Base-by-base conservation (phyloP, 2,113 vertebrate species). In the Speoplatyrhinus poulsoni region DNA sequence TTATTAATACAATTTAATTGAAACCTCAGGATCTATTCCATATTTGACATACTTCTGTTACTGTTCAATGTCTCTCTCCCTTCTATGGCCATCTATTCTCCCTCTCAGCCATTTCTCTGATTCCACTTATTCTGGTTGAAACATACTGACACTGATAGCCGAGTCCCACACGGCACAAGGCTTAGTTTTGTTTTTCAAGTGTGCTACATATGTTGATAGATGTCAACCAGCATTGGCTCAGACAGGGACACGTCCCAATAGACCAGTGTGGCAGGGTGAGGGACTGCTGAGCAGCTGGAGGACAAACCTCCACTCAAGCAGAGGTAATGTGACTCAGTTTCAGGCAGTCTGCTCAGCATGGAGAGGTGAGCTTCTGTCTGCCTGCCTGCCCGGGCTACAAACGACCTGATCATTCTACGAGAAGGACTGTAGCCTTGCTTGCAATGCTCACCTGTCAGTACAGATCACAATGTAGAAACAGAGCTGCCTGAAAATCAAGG, bases 141-240 rank as follows among this genome's bases (percentile, higher is more conserved):
- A 41, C 55, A 47, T 73, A 86, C 79, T 88, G 79, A 67, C 80
- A 72, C 64, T 79, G 87, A 88, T 86, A 74, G 67, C 72, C 62
- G 53, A 70, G 54, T 76, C 86, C 84, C 82, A 70, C 62, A 32
- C 69, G 72, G 77, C 76, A 65, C 68, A 70, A 65, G 50, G 64
- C 84, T 73, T 16, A 73, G 82, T 77, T 84, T 81, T 85, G 86
- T 88, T 88, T 77, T 72, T 81, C 66, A 73, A 72, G 76, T 79
- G 65, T 49, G 55, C 83, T 83, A 85, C 84, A 82, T 77, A 70
- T 86, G 82, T 82, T 86, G 88, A 92, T 89, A 90, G 83, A 90
- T 90, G 90, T 88, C 87, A 85, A 61, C 49, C 41, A 70, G 69
- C 79, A 82, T 83, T 74, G 77, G 77, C 65, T 76, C 70, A 82